Percentiles rank a stretch among this genome's conserved stretches.
phyloP scores from a whole-genome alignment of 2,797 vertebrate genomes.

The Momotus momota region DNA sequence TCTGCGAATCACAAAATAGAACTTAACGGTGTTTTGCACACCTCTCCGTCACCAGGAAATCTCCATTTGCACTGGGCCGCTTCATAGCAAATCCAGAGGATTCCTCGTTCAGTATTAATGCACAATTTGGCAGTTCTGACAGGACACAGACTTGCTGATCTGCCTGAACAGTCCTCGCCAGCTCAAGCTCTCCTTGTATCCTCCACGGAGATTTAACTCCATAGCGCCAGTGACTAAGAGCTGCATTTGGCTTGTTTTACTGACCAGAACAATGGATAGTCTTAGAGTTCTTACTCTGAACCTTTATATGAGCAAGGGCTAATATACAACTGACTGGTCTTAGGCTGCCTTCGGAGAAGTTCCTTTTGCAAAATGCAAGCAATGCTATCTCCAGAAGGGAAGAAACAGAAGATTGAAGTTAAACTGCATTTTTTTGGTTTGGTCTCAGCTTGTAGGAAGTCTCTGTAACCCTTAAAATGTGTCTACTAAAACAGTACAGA shows the following conservation, averaged over 20 bases:
- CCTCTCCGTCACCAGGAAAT: not conserved
- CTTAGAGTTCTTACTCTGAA: not conserved
- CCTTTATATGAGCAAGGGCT: not conserved
- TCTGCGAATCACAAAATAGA: not conserved
- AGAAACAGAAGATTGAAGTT: not conserved
- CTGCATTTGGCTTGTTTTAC: not conserved
- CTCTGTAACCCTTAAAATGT: not conserved
- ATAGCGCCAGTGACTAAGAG: not conserved
- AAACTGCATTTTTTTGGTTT: not conserved
- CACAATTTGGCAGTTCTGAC: rapidly evolving
- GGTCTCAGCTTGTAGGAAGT: not conserved
- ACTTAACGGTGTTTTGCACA: not conserved
- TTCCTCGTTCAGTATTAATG: not conserved
- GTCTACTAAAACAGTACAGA: not conserved
- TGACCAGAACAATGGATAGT: not conserved
- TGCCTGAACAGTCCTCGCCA: not conserved
- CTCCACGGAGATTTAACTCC: not conserved
- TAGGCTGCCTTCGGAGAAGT: not conserved
- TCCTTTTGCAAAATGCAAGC: not conserved
- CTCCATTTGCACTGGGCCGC: not conserved
- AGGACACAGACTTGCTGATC: not conserved
- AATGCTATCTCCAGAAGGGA: not conserved
- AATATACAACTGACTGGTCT: not conserved
- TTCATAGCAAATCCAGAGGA: not conserved
- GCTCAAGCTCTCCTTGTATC: not conserved